Base-by-base conservation (phyloP, 2,797 vertebrate species). In the Protonibea diacanthus region DNA sequence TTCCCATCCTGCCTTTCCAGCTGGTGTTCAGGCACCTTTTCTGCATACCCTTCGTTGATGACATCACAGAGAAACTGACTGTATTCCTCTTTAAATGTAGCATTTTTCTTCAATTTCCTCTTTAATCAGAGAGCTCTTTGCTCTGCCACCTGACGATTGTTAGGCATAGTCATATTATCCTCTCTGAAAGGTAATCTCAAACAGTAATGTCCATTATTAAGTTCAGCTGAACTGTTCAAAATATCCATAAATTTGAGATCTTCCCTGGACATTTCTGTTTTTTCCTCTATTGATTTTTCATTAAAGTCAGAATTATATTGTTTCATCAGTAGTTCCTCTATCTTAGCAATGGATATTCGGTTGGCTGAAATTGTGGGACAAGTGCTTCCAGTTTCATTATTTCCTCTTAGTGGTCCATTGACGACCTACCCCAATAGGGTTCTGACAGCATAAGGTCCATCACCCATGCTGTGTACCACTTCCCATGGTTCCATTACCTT, bases 231-330 rank as follows among this genome's bases (percentile, higher is more conserved):
- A 20, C 5, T 42, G 1, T 67, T 51, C 33, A 75, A 25, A 13
- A 58, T 47, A 4, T 51, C 17, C 70, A 72, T n/a, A 9, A 74
- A 42, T 5, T 44, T 44, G 0, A 48, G 23, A 38, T 66, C 61
- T 51, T 65, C 52, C 25, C 10, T 49, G 27, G 45, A 66, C 21
- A 71, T 51, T 51, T 71, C 69, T 27, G n/a, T 15, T 44, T 55
- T 23, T 61, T 29, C 58, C 4, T 23, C 29, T 3, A 8, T 7
- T 20, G 57, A 44, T 58, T 33, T 17, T 6, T 59, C 62, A 58
- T 27, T 59, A n/a, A 67, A 67, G 29, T 67, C 29, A 3, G 49
- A 53, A 21, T 74, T 66, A 1, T 74, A 66, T 21, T 52, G n/a
- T 2, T 21, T 52, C n/a, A 52, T 4, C 9, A 12, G 5, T 4